phyloP scores from a whole-genome alignment of 2,888 invertebrate genomes.

The Drosophila kokeensis region DNA sequence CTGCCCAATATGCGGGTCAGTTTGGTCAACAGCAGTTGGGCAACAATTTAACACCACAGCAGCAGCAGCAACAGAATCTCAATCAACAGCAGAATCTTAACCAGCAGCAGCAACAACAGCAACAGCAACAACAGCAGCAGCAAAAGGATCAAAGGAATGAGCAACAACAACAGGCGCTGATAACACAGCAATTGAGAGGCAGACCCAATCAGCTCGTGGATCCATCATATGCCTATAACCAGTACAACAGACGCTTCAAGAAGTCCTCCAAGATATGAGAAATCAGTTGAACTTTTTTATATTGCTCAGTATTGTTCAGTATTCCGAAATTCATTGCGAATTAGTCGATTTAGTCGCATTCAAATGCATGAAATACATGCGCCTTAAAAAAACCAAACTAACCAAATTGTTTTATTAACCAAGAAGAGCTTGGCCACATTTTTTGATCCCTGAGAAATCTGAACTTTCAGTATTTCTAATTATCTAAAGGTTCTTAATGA shows the following conservation, averaged over 20 bases:
- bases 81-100: conserved; percentile 62
- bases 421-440: too few relatives aligned
- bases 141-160: conserved; percentile 74
- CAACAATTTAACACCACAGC: conserved; percentile 55
- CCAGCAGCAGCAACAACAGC: conserved; percentile 66
- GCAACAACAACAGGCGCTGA: conserved; percentile 76
- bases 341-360: conserved; percentile 70
- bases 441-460: background rate
- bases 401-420: conserved; percentile 5
- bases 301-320: conserved; percentile 22
- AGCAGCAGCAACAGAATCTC: conserved; percentile 64
- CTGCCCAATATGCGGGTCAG: conserved; percentile 64
- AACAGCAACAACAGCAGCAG: conserved; percentile 75
- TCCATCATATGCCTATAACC: conserved; percentile 83
- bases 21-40: conserved; percentile 66
- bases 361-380: conserved; percentile 83
- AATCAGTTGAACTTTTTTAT: conserved; percentile 1
- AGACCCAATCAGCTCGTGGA: conserved; percentile 83
- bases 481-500: background rate
- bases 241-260: conserved; percentile 83
- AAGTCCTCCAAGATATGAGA: conserved; percentile 71
- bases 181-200: conserved; percentile 83
- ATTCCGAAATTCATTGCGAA: conserved; percentile 27
- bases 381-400: conserved; percentile 64
- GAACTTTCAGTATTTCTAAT: background rate